These are phyloP conservation scores for Mallotus villosus DNA, from an alignment of 2,797 vertebrate species.

Conservation along the genomic window DNA sequence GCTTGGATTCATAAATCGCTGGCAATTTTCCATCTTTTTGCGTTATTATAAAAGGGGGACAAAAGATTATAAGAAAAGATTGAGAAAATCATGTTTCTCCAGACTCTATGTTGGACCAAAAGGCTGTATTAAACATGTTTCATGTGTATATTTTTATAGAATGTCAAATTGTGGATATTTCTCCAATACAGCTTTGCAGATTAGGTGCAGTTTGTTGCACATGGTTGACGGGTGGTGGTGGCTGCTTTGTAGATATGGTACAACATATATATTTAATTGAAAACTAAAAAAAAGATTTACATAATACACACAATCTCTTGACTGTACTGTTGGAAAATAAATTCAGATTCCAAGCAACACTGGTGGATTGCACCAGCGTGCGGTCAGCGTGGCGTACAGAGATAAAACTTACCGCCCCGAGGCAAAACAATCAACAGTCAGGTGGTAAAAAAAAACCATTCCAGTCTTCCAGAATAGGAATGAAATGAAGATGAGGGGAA, in stretches of 20 bases:
- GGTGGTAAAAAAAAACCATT: slow-evolving; percentile 14
- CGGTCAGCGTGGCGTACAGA: not conserved
- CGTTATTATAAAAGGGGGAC: not conserved
- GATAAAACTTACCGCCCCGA: slow-evolving; percentile 14
- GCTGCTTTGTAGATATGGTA: not conserved
- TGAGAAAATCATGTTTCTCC: slow-evolving; percentile 3
- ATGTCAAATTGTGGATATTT: not conserved
- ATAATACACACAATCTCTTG: not conserved
- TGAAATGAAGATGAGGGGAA: slow-evolving; percentile 27
- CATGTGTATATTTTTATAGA: no score
- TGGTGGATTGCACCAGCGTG: not conserved
- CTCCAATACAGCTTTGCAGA: not conserved
- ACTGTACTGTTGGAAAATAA: not conserved
- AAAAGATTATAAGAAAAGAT: slow-evolving; percentile 1
- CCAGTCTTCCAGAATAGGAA: slow-evolving; percentile 27
- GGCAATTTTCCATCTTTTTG: slow-evolving; percentile 9
- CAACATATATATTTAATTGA: not conserved
- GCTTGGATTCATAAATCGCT: slow-evolving; percentile 40
- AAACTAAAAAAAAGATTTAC: not conserved
- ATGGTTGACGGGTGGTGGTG: no score
- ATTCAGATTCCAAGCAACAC: slow-evolving; percentile 1
- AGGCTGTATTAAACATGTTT: no score
- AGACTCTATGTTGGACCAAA: no score
- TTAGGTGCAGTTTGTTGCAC: not conserved
- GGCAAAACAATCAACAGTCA: slow-evolving; percentile 20